Evolutionary conservation across 2,888 invertebrate species (phyloP).

Genomic region (Metalampra italica): DNA sequence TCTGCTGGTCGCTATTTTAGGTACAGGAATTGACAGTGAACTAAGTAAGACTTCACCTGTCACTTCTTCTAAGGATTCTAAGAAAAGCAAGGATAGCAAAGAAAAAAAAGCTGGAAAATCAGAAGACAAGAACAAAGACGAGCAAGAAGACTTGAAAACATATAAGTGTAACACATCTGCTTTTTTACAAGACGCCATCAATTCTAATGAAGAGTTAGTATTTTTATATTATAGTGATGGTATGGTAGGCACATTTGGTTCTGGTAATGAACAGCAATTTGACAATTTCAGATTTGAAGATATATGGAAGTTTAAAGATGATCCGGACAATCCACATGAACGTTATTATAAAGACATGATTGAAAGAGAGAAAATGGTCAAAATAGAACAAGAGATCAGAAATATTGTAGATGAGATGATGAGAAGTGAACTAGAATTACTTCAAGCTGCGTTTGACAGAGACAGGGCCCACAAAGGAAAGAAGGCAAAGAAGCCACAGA

Average conservation of each 20-base stretch:
- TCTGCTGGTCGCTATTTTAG: conserved; percentile 23
- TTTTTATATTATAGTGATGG: not conserved
- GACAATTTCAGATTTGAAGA: conserved; percentile 81
- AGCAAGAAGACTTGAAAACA: conserved; percentile 80
- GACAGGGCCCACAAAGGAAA: conserved; percentile 86
- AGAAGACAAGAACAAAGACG: conserved; percentile 78
- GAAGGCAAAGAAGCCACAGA: conserved; percentile 86
- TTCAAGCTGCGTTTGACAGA: conserved; percentile 85
- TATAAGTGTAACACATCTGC: conserved; percentile 84
- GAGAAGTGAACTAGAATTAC: conserved; percentile 82
- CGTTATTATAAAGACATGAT: conserved; percentile 90
- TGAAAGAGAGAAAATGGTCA: conserved; percentile 87
- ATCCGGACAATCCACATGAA: conserved; percentile 85
- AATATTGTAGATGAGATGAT: conserved; percentile 89
- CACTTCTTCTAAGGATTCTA: conserved; percentile 85
- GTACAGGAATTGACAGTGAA: conserved; percentile 86
- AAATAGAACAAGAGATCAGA: conserved; percentile 90
- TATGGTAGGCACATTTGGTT: no score
- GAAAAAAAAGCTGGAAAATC: conserved; percentile 76
- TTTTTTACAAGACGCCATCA: conserved; percentile 84
- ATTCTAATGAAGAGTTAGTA: conserved; percentile 84
- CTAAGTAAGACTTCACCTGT: conserved; percentile 87
- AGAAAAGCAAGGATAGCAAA: conserved; percentile 85
- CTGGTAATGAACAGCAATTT: not conserved
- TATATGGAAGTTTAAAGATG: conserved; percentile 90